Conservation (phyloP, 23 tunicate species). For the Halocynthia aurantium region DNA sequence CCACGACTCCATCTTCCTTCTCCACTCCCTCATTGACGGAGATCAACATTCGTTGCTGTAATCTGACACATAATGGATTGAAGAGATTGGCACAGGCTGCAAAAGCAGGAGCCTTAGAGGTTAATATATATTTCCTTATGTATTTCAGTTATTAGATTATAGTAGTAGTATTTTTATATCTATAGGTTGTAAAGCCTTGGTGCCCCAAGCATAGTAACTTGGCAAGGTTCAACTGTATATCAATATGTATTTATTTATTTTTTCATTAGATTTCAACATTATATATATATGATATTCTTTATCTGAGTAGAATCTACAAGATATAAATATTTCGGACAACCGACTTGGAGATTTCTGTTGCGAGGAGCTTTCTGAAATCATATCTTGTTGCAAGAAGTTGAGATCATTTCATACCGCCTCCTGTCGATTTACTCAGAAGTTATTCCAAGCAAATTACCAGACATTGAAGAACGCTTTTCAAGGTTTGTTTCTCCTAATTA, state of each 20-base stretch:
- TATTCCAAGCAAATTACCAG: conserved; percentile 9
- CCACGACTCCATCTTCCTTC: neutral
- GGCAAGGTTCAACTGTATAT: too few species aligned
- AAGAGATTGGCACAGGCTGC: conserved; percentile 17
- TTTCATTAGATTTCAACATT: too few species aligned
- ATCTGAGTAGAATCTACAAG: conserved; percentile 1
- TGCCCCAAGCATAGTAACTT: too few species aligned
- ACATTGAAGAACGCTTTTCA: neutral
- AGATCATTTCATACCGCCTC: neutral
- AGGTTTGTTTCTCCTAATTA: neutral
- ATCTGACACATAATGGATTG: conserved; percentile 5
- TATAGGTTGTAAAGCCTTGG: too few species aligned
- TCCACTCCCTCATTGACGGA: neutral
- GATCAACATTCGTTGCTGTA: neutral
- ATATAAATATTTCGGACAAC: conserved; percentile 11
- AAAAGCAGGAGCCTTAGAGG: conserved; percentile 2
- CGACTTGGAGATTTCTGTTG: conserved; percentile 7
- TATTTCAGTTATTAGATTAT: too few species aligned
- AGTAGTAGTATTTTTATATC: too few species aligned
- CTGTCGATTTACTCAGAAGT: conserved; percentile 9
- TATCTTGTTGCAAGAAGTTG: neutral
- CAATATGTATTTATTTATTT: too few species aligned
- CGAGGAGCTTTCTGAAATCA: neutral
- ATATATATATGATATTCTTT: neutral
- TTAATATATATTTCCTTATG: neutral